Percentiles rank a stretch among this genome's conserved stretches.
phyloP scores from a whole-genome alignment of 2,888 invertebrate genomes.

The Podabrus alpinus region DNA sequence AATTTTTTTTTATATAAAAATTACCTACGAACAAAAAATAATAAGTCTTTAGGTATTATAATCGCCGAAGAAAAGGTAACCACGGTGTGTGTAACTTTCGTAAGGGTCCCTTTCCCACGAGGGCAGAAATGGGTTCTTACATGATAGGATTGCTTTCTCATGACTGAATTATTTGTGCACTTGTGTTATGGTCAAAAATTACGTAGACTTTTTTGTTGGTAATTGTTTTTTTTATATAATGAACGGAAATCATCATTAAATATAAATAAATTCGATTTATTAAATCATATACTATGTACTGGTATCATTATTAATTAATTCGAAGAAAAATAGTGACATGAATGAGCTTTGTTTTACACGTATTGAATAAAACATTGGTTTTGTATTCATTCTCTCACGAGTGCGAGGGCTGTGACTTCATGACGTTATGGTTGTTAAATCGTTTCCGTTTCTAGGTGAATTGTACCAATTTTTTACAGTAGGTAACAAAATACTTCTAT shows the following conservation, averaged over 20 bases:
- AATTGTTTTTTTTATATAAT: background rate
- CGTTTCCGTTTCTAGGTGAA: slow-evolving; percentile 18
- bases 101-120: slow-evolving; percentile 22
- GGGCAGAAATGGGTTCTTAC: slow-evolving; percentile 15
- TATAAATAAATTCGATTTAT: background rate
- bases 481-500: background rate
- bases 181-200: background rate
- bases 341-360: slow-evolving; percentile 1
- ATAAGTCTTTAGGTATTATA: slow-evolving; percentile 16
- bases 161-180: background rate
- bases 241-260: background rate
- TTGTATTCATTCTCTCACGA: slow-evolving; percentile 28
- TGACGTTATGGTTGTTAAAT: slow-evolving; percentile 28
- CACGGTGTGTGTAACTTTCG: slow-evolving; percentile 13
- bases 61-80: slow-evolving; percentile 16
- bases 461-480: background rate
- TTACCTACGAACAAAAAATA: background rate
- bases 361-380: slow-evolving; percentile 25
- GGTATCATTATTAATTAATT: slow-evolving; percentile 13
- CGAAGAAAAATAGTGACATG: slow-evolving; percentile 10
- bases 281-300: background rate
- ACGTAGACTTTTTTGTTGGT: background rate
- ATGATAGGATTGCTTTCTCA: slow-evolving; percentile 11
- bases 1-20: background rate
- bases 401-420: slow-evolving; percentile 25